Evolutionary conservation across 2,888 invertebrate species (phyloP), one percentile per base, ranked within the genome.

Genomic region (Trimorus sp.): DNA sequence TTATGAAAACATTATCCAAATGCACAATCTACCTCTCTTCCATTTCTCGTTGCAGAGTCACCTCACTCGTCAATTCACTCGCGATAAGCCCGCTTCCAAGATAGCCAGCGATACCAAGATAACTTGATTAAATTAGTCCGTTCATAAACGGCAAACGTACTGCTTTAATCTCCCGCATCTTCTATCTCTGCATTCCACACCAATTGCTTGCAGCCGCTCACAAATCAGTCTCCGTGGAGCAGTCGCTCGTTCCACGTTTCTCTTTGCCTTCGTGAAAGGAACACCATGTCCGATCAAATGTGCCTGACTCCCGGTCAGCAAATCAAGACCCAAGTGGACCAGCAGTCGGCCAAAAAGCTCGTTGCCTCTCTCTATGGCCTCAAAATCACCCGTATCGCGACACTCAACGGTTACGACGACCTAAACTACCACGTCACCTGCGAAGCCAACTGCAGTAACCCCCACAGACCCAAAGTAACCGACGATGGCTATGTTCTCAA

Each of bases 361-460:
- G 92, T 93, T 0, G 92, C 93, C 74, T 90, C 93, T 5, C 91
- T 95, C 0, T 97, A 95, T 88, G 95, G 95, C 0, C 92, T 96
- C 37, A 92, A 93, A 0, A 94, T 94, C 1, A 88, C 90, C 0
- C 92, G 92, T 45, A 92, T 96, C 26, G 91, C 89, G 0, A 94
- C 95, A 87, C 92, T 97, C 6, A 94, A 95, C 83, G 95, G 95
- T 0, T 97, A 96, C 88, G 97, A 97, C 87, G 97, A 97, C 90
- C 94, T 93, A 90, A 97, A 97, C 92, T 96, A 94, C 90, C 94
- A 94, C 87, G 92, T 97, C 11, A 89, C 92, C 0, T 95, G 95
- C 82, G 92, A 93, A 0, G 93, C 93, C 79, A 93, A 93, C 74
- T 92, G 93, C 78, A 93, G 93, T 88, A 95, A 95, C 90, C 94